A percentile compares a stretch with the other conserved stretches of the same genome.
Evolutionary conservation across 2,797 vertebrate species (phyloP).

Genomic region (Australoheros facetus): DNA sequence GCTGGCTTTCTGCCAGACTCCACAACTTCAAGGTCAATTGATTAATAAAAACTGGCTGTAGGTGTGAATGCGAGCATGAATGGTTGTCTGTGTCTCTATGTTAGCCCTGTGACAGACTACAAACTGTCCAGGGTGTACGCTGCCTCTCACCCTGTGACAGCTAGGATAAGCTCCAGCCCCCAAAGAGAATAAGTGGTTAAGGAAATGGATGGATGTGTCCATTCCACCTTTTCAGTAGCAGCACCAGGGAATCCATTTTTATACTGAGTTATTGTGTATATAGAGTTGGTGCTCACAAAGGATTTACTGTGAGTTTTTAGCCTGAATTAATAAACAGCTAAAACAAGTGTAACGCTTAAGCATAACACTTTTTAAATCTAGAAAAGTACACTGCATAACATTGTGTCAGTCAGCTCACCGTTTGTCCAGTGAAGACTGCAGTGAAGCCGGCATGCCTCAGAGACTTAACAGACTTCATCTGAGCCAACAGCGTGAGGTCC

Average conservation of each 20-base stretch:
- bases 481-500: constrained; percentile 62
- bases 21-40: neutral
- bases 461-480: constrained; percentile 73
- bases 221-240: neutral
- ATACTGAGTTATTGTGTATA: neutral
- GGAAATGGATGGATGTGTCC: neutral
- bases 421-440: constrained; percentile 71
- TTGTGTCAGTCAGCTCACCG: constrained; percentile 39
- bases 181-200: neutral
- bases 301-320: neutral
- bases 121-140: neutral
- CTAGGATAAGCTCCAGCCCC: neutral
- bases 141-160: neutral
- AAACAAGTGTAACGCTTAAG: neutral
- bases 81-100: neutral
- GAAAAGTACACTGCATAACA: neutral
- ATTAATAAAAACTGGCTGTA: neutral
- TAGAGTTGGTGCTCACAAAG: neutral
- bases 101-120: neutral
- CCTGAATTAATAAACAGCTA: neutral
- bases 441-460: constrained; percentile 78
- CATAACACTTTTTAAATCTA: too few relatives aligned
- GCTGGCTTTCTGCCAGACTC: too few relatives aligned
- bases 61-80: neutral
- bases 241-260: neutral